Conservation (phyloP, 92 coral and sea anemone genomes). For the Phenganax stokvisi region DNA sequence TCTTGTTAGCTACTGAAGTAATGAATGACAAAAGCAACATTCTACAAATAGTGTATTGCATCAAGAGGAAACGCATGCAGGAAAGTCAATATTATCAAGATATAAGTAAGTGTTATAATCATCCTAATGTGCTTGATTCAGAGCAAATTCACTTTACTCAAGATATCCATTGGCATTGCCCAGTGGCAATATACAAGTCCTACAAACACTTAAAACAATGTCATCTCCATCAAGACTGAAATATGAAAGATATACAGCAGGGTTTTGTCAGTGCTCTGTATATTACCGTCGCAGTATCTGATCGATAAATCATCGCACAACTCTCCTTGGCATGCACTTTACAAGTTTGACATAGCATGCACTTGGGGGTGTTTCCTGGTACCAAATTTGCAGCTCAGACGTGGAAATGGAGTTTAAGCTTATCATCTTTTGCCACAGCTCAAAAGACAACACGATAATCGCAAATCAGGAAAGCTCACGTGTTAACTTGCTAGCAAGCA, state of each 20-base stretch:
- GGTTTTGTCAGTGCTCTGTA: neutral
- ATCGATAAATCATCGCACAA: neutral
- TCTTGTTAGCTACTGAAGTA: neutral
- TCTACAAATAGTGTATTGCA: neutral
- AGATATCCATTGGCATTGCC: neutral
- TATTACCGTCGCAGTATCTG: neutral
- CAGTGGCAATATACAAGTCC: too few species aligned
- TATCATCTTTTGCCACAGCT: neutral
- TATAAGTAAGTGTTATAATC: conserved; percentile 10
- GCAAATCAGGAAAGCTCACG: neutral
- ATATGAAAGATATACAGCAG: neutral
- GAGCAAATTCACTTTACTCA: neutral
- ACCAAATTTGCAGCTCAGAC: conserved; percentile 11
- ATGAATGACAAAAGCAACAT: neutral
- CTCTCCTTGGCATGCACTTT: neutral
- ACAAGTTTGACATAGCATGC: neutral
- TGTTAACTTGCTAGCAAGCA: too few species aligned
- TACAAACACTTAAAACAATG: neutral
- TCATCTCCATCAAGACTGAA: too few species aligned
- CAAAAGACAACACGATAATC: neutral
- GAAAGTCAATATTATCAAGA: neutral
- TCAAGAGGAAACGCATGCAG: conserved; percentile 1
- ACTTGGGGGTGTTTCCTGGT: neutral
- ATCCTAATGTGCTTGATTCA: neutral
- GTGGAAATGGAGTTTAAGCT: neutral